Conservation (phyloP, 2,797 vertebrate genomes). For the Lacerta viridis region DNA sequence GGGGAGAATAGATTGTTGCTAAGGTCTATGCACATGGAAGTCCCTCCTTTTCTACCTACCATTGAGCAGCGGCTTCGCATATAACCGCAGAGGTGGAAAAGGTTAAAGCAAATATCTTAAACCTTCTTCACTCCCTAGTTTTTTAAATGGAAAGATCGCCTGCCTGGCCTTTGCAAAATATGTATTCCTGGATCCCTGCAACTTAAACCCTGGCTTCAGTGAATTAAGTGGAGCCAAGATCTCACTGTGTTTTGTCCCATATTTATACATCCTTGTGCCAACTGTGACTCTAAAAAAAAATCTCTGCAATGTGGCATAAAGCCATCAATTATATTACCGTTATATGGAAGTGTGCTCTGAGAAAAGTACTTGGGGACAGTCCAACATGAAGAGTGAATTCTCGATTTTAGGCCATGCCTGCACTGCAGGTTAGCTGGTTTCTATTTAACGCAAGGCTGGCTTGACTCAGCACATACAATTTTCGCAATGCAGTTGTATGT, state of each 20-base stretch:
- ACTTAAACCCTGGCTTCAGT: constrained; percentile 9
- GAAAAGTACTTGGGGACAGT: constrained; percentile 12
- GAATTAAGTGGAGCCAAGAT: constrained; percentile 6
- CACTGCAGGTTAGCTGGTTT: constrained; percentile 31
- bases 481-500: not conserved
- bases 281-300: constrained; percentile 15
- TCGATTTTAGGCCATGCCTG: constrained; percentile 35
- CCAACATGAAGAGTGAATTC: constrained; percentile 35
- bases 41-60: not conserved
- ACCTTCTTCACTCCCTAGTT: not conserved
- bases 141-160: not conserved
- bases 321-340: constrained; percentile 6
- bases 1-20: no score
- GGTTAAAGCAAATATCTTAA: not conserved
- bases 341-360: constrained; percentile 11
- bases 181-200: constrained; percentile 6
- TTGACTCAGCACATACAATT: constrained; percentile 5
- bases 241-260: constrained; percentile 31
- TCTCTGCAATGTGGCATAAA: constrained; percentile 29
- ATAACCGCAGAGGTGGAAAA: not conserved
- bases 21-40: no score
- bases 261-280: constrained; percentile 31
- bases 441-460: not conserved
- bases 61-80: not conserved
- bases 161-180: not conserved